Evolutionary conservation across 2,888 invertebrate species (phyloP).

Genomic region (Salpingus planirostris): DNA sequence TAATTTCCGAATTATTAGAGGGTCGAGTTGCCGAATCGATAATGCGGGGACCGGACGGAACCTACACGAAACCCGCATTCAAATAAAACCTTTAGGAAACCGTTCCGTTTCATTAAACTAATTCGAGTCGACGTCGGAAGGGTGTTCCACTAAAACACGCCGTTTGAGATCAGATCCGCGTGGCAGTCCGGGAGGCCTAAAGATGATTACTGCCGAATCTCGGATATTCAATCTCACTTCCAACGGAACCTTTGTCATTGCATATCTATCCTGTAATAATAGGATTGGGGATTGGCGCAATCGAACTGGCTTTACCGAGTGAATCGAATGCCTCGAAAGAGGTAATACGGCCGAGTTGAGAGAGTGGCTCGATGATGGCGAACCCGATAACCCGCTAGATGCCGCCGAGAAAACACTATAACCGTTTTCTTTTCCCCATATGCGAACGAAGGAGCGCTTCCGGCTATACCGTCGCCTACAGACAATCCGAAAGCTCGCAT

Average conservation of each 20-base stretch:
- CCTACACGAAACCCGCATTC: no score
- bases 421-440: slow-evolving; percentile 12
- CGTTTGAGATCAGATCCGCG: no score
- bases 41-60: no score
- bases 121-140: no score
- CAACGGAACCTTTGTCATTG: slow-evolving; percentile 27
- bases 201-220: slow-evolving; percentile 19
- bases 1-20: not conserved
- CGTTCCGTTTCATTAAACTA: no score
- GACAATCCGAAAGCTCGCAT: no score
- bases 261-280: slow-evolving; percentile 27
- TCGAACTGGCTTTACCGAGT: slow-evolving; percentile 26
- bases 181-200: no score
- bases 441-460: no score
- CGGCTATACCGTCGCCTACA: no score
- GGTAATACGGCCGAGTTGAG: slow-evolving; percentile 20
- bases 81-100: no score
- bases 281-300: slow-evolving; percentile 28
- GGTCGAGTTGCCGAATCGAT: no score
- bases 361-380: slow-evolving; percentile 19
- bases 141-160: no score
- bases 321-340: slow-evolving; percentile 27
- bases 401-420: slow-evolving; percentile 12
- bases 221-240: slow-evolving; percentile 24
- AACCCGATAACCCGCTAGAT: slow-evolving; percentile 19